Evolutionary conservation across 2,888 invertebrate genomes (phyloP).

Genomic region (Melieria omissa): DNA sequence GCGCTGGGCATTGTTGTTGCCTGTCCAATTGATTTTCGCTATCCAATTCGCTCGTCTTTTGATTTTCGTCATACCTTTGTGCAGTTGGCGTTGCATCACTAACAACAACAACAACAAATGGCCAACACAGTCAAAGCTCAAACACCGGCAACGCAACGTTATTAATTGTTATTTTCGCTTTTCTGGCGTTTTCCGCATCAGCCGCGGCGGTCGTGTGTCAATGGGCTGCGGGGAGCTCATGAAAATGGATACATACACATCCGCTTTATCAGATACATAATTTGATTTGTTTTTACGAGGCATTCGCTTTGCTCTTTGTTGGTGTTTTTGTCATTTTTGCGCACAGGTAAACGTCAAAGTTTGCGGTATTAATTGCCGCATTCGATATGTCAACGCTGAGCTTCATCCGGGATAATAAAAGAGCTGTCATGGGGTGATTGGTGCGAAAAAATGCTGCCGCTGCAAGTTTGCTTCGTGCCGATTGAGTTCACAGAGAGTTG

Average conservation of each 20-base stretch:
- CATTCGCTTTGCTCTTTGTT: slow-evolving; percentile 2
- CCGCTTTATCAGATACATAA: slow-evolving; percentile 42
- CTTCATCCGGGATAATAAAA: no score
- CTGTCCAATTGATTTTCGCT: no score
- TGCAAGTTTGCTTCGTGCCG: no score
- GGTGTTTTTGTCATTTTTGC: slow-evolving; percentile 11
- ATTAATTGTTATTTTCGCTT: neutral
- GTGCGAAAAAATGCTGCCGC: no score
- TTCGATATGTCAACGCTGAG: no score
- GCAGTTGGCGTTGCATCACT: no score
- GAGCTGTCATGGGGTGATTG: no score
- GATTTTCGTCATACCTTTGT: no score
- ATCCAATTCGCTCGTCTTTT: no score
- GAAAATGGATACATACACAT: slow-evolving; percentile 32
- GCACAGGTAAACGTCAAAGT: slow-evolving; percentile 7
- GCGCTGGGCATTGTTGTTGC: no score
- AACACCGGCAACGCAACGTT: slow-evolving; percentile 13
- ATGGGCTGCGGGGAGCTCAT: slow-evolving; percentile 1
- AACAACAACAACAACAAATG: neutral
- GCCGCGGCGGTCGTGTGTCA: neutral
- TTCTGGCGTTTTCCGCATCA: neutral
- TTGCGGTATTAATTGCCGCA: no score
- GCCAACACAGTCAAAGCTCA: neutral
- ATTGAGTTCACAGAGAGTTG: no score
- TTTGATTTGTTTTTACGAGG: slow-evolving; percentile 34